These are phyloP conservation scores for Plutella xylostella DNA, from an alignment of 2,888 invertebrate species.

Conservation along the genomic window DNA sequence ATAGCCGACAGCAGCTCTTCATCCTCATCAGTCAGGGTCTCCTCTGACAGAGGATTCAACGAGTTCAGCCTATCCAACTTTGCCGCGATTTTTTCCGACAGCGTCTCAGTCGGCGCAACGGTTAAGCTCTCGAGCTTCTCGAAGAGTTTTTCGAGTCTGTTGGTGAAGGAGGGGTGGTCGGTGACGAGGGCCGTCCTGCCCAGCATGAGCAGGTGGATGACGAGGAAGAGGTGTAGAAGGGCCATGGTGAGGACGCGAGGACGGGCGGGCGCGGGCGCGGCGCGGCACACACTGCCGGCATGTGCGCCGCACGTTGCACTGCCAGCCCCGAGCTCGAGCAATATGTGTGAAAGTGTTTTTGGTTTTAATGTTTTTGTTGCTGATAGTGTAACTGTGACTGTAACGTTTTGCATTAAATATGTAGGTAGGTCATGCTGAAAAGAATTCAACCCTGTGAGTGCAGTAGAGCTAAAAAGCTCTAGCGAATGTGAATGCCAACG, in stretches of 20 bases:
- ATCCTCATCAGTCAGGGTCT: constrained; percentile 41
- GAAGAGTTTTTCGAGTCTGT: constrained; percentile 39
- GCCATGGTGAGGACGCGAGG: constrained; percentile 41
- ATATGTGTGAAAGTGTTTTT: too few relatives aligned
- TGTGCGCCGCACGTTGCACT: constrained; percentile 26
- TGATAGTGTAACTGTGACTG: too few relatives aligned
- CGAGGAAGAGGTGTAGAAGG: constrained; percentile 36
- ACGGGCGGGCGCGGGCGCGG: constrained; percentile 31
- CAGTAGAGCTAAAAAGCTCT: too few relatives aligned
- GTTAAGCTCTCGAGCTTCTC: constrained; percentile 46
- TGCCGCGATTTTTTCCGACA: constrained; percentile 33
- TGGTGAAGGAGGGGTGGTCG: constrained; percentile 36
- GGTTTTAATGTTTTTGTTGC: too few relatives aligned
- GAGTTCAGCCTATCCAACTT: constrained; percentile 47
- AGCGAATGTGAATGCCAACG: too few relatives aligned
- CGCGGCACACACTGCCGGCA: constrained; percentile 29
- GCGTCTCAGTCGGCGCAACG: constrained; percentile 12
- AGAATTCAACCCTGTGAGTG: too few relatives aligned
- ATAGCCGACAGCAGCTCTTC: constrained; percentile 45
- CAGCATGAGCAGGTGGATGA: constrained; percentile 25
- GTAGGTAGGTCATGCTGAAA: too few relatives aligned
- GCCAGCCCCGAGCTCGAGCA: too few relatives aligned
- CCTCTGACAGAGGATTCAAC: constrained; percentile 23
- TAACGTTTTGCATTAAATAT: too few relatives aligned
- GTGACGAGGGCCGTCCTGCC: constrained; percentile 43